phyloP scores from a whole-genome alignment of 2,888 invertebrate genomes.

The Elegia similella region DNA sequence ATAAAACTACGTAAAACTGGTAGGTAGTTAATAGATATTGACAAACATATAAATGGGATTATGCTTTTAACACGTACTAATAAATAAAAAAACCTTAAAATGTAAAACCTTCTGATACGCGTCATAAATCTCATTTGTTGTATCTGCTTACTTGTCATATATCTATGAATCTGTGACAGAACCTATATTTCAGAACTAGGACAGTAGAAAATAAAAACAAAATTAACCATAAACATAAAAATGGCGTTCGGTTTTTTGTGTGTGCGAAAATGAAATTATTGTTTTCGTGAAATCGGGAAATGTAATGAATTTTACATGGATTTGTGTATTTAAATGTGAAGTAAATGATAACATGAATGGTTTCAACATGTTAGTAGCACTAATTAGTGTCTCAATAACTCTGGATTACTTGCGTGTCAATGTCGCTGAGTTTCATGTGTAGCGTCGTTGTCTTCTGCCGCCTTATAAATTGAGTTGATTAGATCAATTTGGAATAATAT shows the following conservation, averaged over 20 bases:
- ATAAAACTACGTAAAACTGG: too few species aligned
- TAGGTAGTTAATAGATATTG: too few species aligned
- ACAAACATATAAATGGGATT: too few species aligned
- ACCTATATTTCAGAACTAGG: too few species aligned
- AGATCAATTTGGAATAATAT: conserved; percentile 51
- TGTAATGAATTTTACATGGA: conserved; percentile 37
- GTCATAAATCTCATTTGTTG: too few species aligned
- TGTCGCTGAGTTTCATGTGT: conserved; percentile 41
- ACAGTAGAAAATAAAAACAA: conserved; percentile 35
- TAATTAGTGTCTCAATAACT: conserved; percentile 32
- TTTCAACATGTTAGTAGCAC: conserved; percentile 34
- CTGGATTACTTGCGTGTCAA: conserved; percentile 65
- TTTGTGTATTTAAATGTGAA: conserved; percentile 32
- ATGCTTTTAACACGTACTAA: too few species aligned
- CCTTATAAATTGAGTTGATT: conserved; percentile 65
- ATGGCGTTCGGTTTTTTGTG: conserved; percentile 81
- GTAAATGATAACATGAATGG: conserved; percentile 36
- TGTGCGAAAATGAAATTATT: conserved; percentile 73
- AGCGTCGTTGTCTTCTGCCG: conserved; percentile 76
- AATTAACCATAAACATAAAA: conserved; percentile 76
- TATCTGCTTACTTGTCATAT: too few species aligned
- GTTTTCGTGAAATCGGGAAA: conserved; percentile 60
- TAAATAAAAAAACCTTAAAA: too few species aligned
- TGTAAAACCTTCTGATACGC: too few species aligned
- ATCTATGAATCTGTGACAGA: too few species aligned